Percentiles rank a stretch among this genome's conserved stretches.
phyloP scores from a whole-genome alignment of 2,797 vertebrate genomes.

The Erpetoichthys calabaricus region DNA sequence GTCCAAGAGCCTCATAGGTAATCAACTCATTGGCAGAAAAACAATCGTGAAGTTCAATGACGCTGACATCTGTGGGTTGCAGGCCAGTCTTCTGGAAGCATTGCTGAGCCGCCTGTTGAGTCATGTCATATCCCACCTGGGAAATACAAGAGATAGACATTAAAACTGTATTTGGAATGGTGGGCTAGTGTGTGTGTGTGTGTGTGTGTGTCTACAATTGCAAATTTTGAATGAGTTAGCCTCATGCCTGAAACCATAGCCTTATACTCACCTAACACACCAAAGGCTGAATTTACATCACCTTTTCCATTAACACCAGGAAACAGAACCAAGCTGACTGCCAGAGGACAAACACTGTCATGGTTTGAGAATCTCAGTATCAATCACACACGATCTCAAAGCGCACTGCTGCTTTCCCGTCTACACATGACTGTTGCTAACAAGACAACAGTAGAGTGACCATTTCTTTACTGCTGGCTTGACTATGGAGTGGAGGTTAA shows the following conservation, averaged over 20 bases:
- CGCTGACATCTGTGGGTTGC: slow-evolving; percentile 62
- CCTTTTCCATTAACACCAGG: too few species aligned
- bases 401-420: too few species aligned
- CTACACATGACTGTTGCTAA: too few species aligned
- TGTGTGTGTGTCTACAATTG: neutral
- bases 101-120: slow-evolving; percentile 56
- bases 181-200: too few species aligned
- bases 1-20: slow-evolving; percentile 85
- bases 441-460: too few species aligned
- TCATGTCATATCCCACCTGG: slow-evolving; percentile 90
- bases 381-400: too few species aligned
- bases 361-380: too few species aligned
- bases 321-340: too few species aligned
- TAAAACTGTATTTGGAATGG: neutral
- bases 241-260: neutral
- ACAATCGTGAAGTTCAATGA: slow-evolving; percentile 93
- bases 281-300: too few species aligned
- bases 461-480: too few species aligned
- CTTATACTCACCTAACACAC: neutral
- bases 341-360: too few species aligned
- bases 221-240: neutral
- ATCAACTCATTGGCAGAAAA: slow-evolving; percentile 87
- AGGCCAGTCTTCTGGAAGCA: slow-evolving; percentile 64
- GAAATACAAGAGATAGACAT: slow-evolving; percentile 1
- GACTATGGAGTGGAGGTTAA: too few species aligned